A percentile compares a stretch with the other conserved stretches of the same genome.
Evolutionary conservation across 1,140 invertebrate genomes (phyloP).

Genomic region (Nilaparvata lugens): DNA sequence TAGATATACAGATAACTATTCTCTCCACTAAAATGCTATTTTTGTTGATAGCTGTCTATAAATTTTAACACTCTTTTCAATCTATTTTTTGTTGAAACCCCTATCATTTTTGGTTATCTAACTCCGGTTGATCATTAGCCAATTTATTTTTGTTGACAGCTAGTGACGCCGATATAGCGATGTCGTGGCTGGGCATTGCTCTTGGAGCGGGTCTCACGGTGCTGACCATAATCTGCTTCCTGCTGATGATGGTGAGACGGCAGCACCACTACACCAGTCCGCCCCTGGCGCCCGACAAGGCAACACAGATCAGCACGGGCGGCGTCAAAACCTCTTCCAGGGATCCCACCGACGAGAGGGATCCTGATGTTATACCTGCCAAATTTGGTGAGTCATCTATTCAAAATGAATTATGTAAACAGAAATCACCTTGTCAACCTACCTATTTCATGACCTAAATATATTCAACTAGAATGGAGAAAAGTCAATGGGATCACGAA

Average conservation of each 20-base stretch:
- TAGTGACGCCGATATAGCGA: conserved; percentile 41
- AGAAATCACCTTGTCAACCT: no score
- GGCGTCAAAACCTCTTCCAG: conserved; percentile 37
- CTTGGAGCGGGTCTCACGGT: conserved; percentile 44
- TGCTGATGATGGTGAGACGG: conserved; percentile 37
- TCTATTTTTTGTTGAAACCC: no score
- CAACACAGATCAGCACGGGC: conserved; percentile 22
- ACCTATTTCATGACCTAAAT: no score
- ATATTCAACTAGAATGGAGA: no score
- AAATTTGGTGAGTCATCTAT: conserved; percentile 49
- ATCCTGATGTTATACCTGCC: conserved; percentile 62
- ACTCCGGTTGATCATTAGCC: no score
- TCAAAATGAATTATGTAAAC: neutral
- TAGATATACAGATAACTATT: no score
- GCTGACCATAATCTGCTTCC: conserved; percentile 40
- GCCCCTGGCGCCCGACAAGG: conserved; percentile 28
- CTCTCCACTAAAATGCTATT: no score
- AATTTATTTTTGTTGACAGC: conserved; percentile 36
- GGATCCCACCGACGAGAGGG: conserved; percentile 47
- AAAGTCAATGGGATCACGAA: no score
- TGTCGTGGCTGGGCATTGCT: conserved; percentile 45
- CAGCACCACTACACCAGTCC: conserved; percentile 9
- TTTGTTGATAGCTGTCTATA: no score
- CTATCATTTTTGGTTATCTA: no score
- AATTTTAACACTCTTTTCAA: no score